Percentiles rank a stretch among this genome's conserved stretches.
Evolutionary conservation across 2,888 invertebrate species (phyloP).

Genomic region (Drosophila colorata): DNA sequence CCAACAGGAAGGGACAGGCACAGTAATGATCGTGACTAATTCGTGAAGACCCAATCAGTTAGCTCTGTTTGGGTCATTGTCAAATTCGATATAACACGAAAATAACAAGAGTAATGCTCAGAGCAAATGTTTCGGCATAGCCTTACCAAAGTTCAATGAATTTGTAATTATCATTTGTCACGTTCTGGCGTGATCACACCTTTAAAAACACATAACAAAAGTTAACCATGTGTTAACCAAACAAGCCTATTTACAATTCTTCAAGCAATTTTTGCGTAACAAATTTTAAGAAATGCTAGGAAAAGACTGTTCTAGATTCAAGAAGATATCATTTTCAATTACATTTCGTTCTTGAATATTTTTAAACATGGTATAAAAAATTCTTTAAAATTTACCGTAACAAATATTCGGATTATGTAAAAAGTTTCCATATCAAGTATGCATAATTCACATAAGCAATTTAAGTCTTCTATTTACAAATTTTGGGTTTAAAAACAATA

Average conservation of each 20-base stretch:
- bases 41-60: conserved; percentile 22
- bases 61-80: neutral
- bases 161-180: conserved; percentile 38
- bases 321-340: too few species aligned
- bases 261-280: neutral
- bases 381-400: too few species aligned
- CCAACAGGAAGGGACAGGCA: conserved; percentile 27
- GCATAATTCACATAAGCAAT: too few species aligned
- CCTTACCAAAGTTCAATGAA: conserved; percentile 36
- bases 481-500: too few species aligned
- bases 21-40: conserved; percentile 47
- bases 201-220: conserved; percentile 7
- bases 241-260: neutral
- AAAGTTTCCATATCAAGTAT: neutral
- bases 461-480: too few species aligned
- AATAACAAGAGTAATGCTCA: neutral
- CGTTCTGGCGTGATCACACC: conserved; percentile 37
- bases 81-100: conserved; percentile 3
- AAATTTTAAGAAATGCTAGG: neutral
- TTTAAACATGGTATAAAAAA: too few species aligned
- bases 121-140: conserved; percentile 10
- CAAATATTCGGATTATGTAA: neutral
- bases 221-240: neutral
- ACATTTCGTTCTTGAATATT: too few species aligned
- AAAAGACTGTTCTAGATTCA: neutral